Percentiles rank a stretch among this genome's conserved stretches.
These are phyloP conservation scores for Cacatua alba DNA, from an alignment of 2,113 vertebrate genomes.

Conservation along the genomic window DNA sequence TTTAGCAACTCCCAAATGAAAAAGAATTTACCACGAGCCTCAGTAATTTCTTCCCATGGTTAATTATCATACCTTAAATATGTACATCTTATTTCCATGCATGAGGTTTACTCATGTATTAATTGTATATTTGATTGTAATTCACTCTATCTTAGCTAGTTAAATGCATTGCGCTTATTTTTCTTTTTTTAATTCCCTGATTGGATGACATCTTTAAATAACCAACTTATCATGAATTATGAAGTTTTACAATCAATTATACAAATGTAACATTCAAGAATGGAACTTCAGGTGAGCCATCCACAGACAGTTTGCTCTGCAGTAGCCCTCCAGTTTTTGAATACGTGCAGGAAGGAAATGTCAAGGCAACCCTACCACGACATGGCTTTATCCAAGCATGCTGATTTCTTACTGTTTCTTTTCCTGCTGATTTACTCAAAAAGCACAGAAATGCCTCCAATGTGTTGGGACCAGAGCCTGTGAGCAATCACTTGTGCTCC, in stretches of 20 bases:
- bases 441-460: background rate
- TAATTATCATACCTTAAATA: conserved; percentile 66
- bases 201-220: conserved; percentile 63
- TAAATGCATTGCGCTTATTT: conserved; percentile 24
- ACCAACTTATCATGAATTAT: conserved; percentile 45
- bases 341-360: background rate
- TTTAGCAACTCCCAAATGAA: conserved; percentile 49
- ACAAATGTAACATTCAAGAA: conserved; percentile 25
- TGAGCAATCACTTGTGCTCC: background rate
- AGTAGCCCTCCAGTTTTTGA: background rate
- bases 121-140: conserved; percentile 69
- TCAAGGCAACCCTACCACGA: background rate
- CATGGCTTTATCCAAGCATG: background rate
- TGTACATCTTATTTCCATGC: conserved; percentile 63
- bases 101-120: conserved; percentile 55
- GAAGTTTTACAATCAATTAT: conserved; percentile 52
- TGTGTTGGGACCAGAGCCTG: background rate
- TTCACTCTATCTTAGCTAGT: conserved; percentile 15
- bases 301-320: background rate
- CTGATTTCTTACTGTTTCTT: background rate
- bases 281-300: background rate
- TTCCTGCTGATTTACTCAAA: background rate
- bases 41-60: conserved; percentile 46
- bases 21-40: conserved; percentile 36
- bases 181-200: conserved; percentile 34